Percentiles rank a stretch among this genome's conserved stretches.
Conservation (phyloP, 2,888 invertebrate genomes). For the Scaeva pyrastri region DNA sequence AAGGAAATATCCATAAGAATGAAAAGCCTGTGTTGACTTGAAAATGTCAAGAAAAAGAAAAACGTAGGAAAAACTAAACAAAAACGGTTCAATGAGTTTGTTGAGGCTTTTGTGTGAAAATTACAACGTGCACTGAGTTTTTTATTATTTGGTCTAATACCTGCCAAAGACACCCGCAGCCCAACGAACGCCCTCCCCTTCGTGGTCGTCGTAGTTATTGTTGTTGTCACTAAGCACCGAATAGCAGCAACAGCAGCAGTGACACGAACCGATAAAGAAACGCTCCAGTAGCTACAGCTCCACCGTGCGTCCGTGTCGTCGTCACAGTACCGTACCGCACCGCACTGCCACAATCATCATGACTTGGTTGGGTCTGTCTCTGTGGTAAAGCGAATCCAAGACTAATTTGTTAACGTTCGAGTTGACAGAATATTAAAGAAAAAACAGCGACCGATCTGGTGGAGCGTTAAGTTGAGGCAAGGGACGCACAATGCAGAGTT, state of each 20-base stretch:
- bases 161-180: conserved; percentile 33
- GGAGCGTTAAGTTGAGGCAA: conserved; percentile 41
- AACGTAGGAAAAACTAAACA: conserved; percentile 16
- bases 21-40: background rate
- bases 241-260: conserved; percentile 13
- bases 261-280: conserved; percentile 37
- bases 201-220: too few relatives aligned
- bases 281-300: conserved; percentile 27
- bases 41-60: conserved; percentile 10
- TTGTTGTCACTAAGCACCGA: conserved; percentile 2
- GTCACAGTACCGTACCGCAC: too few relatives aligned
- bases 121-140: conserved; percentile 47
- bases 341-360: background rate
- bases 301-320: too few relatives aligned
- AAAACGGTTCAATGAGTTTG: conserved; percentile 61
- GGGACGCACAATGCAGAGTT: conserved; percentile 32
- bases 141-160: conserved; percentile 58
- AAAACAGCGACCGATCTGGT: conserved; percentile 33
- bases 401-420: conserved; percentile 58
- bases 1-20: background rate
- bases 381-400: conserved; percentile 44
- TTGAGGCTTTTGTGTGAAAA: conserved; percentile 60
- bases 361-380: too few relatives aligned
- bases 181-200: conserved; percentile 26
- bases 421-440: conserved; percentile 54